These are phyloP conservation scores for Pteropus alecto DNA, from an alignment of 2,113 vertebrate genomes.

Conservation along the genomic window DNA sequence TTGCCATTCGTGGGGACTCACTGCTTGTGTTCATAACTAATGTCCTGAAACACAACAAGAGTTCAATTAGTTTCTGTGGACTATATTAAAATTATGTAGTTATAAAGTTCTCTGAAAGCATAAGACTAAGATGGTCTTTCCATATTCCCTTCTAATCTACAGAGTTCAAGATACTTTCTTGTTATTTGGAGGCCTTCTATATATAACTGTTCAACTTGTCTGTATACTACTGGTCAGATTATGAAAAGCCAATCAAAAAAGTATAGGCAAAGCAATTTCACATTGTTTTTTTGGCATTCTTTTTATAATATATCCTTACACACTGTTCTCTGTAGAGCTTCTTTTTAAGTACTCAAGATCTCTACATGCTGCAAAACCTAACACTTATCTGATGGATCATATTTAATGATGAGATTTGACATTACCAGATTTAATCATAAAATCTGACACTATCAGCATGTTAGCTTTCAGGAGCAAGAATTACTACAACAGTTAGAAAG, in stretches of 20 bases:
- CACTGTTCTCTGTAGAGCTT: neutral
- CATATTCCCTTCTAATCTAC: neutral
- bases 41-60: neutral
- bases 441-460: neutral
- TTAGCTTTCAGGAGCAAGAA: conserved; percentile 36
- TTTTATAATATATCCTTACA: neutral
- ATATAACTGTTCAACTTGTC: neutral
- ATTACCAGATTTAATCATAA: neutral
- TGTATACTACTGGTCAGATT: neutral
- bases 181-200: neutral
- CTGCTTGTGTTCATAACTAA: neutral
- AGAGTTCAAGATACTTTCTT: neutral
- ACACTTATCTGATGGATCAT: neutral
- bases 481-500: neutral
- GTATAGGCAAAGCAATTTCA: neutral
- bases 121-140: conserved; percentile 9
- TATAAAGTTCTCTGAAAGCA: neutral
- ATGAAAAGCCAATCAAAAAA: conserved; percentile 2
- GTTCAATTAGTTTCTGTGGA: neutral
- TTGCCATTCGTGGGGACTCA: neutral
- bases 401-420: neutral
- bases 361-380: neutral
- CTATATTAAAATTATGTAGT: neutral
- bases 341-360: neutral
- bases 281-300: neutral